Percentiles rank a stretch among this genome's conserved stretches.
Conservation (phyloP, 64 coral and sea anemone genomes). For the Pachyseris speciosa region DNA sequence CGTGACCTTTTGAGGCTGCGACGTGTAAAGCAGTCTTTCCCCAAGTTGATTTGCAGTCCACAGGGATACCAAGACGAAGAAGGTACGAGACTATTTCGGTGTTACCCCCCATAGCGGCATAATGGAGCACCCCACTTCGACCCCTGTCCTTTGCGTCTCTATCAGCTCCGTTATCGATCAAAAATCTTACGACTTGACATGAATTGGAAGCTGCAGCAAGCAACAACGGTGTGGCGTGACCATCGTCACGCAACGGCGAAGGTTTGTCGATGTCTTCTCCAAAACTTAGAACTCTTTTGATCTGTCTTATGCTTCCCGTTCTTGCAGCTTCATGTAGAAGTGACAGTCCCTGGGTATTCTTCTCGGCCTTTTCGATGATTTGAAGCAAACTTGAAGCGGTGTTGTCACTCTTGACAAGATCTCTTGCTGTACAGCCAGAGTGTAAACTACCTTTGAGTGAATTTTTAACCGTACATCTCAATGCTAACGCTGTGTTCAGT, state of each 20-base stretch:
- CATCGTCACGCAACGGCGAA: conserved; percentile 23
- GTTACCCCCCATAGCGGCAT: conserved; percentile 5
- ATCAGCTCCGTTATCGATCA: conserved; percentile 23
- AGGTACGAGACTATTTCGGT: conserved; percentile 3
- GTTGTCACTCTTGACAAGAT: not conserved
- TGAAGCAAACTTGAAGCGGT: not conserved
- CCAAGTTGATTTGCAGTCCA: conserved; percentile 44
- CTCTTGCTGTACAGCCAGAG: not conserved
- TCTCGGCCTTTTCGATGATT: not conserved
- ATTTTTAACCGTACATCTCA: not conserved
- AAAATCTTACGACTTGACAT: conserved; percentile 8
- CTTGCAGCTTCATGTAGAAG: conserved; percentile 21
- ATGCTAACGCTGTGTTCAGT: conserved; percentile 12
- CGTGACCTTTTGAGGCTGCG: conserved; percentile 41
- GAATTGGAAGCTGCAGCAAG: conserved; percentile 34
- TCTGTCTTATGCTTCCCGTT: conserved; percentile 2
- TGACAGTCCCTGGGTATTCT: not conserved
- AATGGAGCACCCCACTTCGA: conserved; percentile 14
- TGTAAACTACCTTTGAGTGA: not conserved
- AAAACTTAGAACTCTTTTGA: conserved; percentile 14
- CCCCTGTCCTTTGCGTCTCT: conserved; percentile 7
- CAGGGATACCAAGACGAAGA: not conserved
- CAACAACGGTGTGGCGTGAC: not conserved
- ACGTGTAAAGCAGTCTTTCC: conserved; percentile 65
- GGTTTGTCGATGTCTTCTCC: conserved; percentile 27